Base-by-base conservation (phyloP, 2,888 invertebrate species). In the Sericinus montela region DNA sequence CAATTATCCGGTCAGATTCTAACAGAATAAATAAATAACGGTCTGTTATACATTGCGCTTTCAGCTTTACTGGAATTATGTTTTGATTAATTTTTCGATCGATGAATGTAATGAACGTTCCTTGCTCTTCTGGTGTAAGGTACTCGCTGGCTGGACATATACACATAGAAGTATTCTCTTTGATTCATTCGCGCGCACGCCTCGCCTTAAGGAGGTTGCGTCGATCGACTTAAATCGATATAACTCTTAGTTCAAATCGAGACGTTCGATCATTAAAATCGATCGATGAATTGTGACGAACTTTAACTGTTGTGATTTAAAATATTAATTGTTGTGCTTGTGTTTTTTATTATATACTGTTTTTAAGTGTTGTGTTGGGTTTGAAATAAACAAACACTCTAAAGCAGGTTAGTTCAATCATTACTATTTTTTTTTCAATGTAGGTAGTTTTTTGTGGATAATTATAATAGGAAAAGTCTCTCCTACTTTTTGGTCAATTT, bases 111-210 rank as follows among this genome's bases (percentile, higher is more conserved):
- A 56, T 61, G 56, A 46, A 54, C 54, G 58, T 53, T 59, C 56
- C 54, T 58, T 59, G 56, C 57, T 52, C 51, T 35, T 50, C 42
- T 52, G 42, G 32, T 19, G 5, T 19, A 32, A 41, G 48, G 53
- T 36, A 44, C 48, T 51, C 38, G 45, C 40, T 42, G 37, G 50
- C 46, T 1, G 11, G 4, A 5, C 19, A n/a, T n/a, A 19, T 19
- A 19, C 19, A n/a, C 10, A n/a, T n/a, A 19, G 19, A 10, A 29
- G 29, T n/a, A 9, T n/a, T n/a, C 28, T 28, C 28, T 10, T 28
- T n/a, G 54, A 53, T 42, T 82, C 86, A 86, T 83, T 86, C 84
- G 78, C 72, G 79, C 74, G 74, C 71, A 69, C 69, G 82, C 80
- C 72, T 65, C 71, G 68, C 71, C 59, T 60, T 64, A 69, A 60